Conservation (phyloP, 2,797 vertebrate species). For the Pteronotus mesoamericanus region DNA sequence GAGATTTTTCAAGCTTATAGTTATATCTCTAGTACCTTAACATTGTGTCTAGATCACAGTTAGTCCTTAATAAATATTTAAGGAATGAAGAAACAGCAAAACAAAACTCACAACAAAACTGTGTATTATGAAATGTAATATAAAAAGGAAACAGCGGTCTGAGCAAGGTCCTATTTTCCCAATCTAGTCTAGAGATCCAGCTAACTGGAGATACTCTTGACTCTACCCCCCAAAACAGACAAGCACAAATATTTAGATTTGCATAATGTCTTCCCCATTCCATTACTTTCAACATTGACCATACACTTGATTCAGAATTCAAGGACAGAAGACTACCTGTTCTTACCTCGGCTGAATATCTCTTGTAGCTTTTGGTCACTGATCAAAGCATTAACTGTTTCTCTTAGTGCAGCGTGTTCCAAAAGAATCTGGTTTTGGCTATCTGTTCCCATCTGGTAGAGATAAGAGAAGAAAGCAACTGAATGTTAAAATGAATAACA, state of each 20-base stretch:
- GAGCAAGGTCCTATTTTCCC: background rate
- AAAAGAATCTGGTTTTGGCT: conserved; percentile 89
- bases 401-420: conserved; percentile 90
- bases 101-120: background rate
- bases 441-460: conserved; percentile 92
- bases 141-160: background rate
- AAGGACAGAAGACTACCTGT: conserved; percentile 12
- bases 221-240: background rate
- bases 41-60: background rate
- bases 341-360: conserved; percentile 95
- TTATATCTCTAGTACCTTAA: background rate
- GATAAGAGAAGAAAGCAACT: conserved; percentile 59
- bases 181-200: conserved; percentile 22
- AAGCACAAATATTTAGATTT: background rate
- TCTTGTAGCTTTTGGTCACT: conserved; percentile 96
- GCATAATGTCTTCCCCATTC: background rate
- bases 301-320: background rate
- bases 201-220: background rate
- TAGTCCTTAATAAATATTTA: background rate
- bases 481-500: conserved; percentile 41
- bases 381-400: conserved; percentile 91
- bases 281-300: background rate
- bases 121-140: background rate
- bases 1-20: background rate
- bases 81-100: background rate